Evolutionary conservation across 2,797 vertebrate species (phyloP), one percentile per base, ranked within the genome.

Genomic region (Nannoperca obscura): DNA sequence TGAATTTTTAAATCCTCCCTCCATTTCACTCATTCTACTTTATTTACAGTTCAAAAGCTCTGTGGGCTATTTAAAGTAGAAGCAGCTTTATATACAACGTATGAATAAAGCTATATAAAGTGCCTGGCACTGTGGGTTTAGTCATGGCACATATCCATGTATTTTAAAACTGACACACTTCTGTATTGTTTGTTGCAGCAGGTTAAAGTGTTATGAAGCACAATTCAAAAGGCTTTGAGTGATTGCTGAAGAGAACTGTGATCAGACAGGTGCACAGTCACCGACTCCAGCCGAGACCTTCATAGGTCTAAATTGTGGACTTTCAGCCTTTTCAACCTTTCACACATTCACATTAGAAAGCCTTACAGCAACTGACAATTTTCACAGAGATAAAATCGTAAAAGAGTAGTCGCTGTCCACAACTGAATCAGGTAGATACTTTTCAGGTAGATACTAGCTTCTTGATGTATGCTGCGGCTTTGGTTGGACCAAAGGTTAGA

Each of bases 121-220:
- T 27, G 53, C 10, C 5, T 5, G 2, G 4, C 11, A 59, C 1
- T 30, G 10, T 30, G 27, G 40, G 58, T 75, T 54, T 7, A 61
- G 36, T 34, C 8, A 1, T n/a, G 15, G 8, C n/a, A 63, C 54
- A 50, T 24, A n/a, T 50, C 2, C 14, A 36, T 0, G 0, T 62
- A 46, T 53, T 81, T 81, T 83, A 50, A 68, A 52, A 73, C 40
- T 49, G 57, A 53, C 47, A 71, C 30, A 17, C 10, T 34, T 42
- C 20, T 65, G 15, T 55, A 44, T 36, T 12, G 22, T 60, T 55
- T 32, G n/a, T 14, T 20, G 57, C 30, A 50, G 49, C 27, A 20
- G 15, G 17, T 80, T 22, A 64, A 53, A 60, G 14, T 53, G 40
- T 40, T 59, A 24, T 36, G 32, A 7, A 36, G 36, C 12, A 30